Conservation (phyloP, 2,797 vertebrate species). For the Petrocephalus sullivani region DNA sequence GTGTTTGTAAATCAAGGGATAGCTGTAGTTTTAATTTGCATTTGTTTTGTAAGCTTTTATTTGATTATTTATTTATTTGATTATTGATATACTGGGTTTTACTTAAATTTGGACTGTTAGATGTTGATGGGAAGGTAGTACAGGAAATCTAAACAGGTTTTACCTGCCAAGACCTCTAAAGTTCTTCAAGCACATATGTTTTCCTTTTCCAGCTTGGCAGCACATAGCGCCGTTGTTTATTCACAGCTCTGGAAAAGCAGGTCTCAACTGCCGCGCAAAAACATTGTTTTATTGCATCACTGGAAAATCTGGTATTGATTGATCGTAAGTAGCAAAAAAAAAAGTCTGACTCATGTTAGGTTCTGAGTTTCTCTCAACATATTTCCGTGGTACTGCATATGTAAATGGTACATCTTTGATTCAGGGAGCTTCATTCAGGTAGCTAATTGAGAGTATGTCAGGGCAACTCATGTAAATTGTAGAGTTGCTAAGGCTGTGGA, state of each 20-base stretch:
- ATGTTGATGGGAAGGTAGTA: neutral
- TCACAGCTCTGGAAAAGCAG: slow-evolving; percentile 14
- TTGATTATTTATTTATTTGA: no score
- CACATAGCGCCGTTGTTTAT: neutral
- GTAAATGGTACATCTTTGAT: neutral
- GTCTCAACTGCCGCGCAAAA: neutral
- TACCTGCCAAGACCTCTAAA: neutral
- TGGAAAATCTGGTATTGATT: slow-evolving; percentile 14
- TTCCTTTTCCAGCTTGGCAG: neutral
- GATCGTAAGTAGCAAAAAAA: slow-evolving; percentile 5
- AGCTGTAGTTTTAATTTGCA: neutral
- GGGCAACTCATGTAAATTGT: neutral
- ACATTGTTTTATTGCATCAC: neutral
- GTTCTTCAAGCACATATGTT: neutral
- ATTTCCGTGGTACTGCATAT: neutral
- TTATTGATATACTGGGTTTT: neutral
- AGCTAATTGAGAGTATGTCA: neutral
- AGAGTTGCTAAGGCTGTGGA: neutral
- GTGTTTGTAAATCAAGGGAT: neutral
- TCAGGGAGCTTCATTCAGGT: neutral
- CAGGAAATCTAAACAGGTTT: slow-evolving; percentile 6
- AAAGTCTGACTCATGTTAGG: neutral
- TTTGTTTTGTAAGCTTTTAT: neutral
- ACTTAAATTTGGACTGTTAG: neutral
- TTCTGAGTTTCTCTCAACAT: neutral